Percentiles rank a stretch among this genome's conserved stretches.
Conservation (phyloP, 2,113 vertebrate species). For the Rousettus leschenaultii region DNA sequence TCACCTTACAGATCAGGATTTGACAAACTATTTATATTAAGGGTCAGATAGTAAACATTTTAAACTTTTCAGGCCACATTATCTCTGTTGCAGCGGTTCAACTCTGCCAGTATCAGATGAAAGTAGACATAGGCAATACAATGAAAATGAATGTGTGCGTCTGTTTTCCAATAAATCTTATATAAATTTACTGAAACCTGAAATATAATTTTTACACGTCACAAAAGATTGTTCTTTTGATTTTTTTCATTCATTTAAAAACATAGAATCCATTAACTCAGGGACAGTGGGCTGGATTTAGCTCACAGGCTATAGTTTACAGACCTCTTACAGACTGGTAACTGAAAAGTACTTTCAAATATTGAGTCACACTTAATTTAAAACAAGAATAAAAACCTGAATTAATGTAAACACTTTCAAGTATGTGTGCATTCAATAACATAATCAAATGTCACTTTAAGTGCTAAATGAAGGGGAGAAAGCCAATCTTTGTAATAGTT, state of each 20-base stretch:
- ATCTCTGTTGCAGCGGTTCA: background rate
- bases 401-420: background rate
- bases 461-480: background rate
- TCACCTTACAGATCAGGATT: background rate
- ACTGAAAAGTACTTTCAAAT: background rate
- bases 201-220: slow-evolving; percentile 11
- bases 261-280: background rate
- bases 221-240: background rate
- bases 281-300: background rate
- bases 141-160: background rate
- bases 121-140: background rate
- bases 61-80: background rate
- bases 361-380: background rate
- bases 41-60: background rate
- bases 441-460: background rate
- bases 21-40: background rate
- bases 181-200: background rate
- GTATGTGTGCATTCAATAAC: background rate
- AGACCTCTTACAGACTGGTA: background rate
- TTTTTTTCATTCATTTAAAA: background rate
- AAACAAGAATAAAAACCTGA: background rate
- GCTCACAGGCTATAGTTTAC: background rate
- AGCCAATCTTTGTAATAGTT: background rate
- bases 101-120: background rate
- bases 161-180: background rate